A percentile compares a stretch with the other conserved stretches of the same genome.
phyloP scores from a whole-genome alignment of 2,113 vertebrate species.

The Melanerpes formicivorus region DNA sequence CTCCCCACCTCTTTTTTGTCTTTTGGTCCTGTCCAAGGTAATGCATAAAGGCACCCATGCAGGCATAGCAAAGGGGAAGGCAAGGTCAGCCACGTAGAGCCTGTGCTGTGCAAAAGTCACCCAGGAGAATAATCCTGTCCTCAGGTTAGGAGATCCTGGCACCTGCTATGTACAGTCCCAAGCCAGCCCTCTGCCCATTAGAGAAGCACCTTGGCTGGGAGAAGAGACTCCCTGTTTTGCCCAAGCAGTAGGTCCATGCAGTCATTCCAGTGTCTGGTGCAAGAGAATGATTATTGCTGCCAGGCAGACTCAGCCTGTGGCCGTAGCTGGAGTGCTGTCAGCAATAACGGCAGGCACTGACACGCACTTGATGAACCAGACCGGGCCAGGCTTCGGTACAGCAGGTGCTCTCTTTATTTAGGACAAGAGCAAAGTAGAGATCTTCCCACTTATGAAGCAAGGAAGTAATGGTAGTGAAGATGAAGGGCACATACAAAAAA shows the following conservation, averaged over 20 bases:
- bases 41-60: not conserved
- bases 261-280: rapidly evolving
- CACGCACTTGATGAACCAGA: not conserved
- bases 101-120: not conserved
- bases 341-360: not conserved
- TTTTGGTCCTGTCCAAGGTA: not conserved
- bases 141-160: not conserved
- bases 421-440: not conserved
- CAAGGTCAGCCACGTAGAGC: not conserved
- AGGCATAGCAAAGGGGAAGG: not conserved
- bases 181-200: not conserved
- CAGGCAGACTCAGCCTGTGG: not conserved
- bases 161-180: not conserved
- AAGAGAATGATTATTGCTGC: not conserved
- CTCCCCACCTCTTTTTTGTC: not conserved
- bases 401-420: not conserved
- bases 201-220: not conserved
- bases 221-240: not conserved
- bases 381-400: not conserved
- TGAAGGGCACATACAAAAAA: not conserved
- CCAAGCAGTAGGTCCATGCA: not conserved
- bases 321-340: not conserved
- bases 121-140: not conserved
- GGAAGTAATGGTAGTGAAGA: not conserved
- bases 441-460: not conserved